phyloP scores from a whole-genome alignment of 2,888 invertebrate genomes.

The Odontomyia ornata region DNA sequence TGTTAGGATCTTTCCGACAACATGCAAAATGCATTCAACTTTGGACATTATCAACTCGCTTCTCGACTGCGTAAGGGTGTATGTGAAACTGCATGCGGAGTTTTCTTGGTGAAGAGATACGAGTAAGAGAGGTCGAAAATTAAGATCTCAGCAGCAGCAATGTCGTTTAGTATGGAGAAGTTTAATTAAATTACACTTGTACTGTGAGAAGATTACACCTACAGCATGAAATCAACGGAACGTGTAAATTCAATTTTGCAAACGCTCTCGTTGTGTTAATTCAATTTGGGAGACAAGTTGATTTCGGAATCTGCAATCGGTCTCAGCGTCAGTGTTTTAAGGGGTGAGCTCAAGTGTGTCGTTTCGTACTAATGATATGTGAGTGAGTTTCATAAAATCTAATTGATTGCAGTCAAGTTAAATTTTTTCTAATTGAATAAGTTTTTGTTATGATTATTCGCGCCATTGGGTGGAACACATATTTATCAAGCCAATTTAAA shows the following conservation, averaged over 20 bases:
- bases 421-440: too few relatives aligned
- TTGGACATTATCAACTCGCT: background rate
- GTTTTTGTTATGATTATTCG: too few relatives aligned
- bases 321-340: too few relatives aligned
- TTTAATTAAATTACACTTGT: background rate
- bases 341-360: too few relatives aligned
- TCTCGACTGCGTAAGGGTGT: too few relatives aligned
- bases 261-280: background rate
- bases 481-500: too few relatives aligned
- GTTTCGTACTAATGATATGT: too few relatives aligned
- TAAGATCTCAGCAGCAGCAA: background rate
- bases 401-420: too few relatives aligned
- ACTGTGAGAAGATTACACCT: background rate
- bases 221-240: background rate
- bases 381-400: too few relatives aligned
- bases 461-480: too few relatives aligned
- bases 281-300: too few relatives aligned
- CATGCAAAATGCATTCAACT: background rate
- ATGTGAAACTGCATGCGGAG: background rate
- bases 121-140: background rate
- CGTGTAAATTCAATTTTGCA: background rate
- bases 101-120: background rate
- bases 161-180: background rate
- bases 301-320: too few relatives aligned
- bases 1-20: background rate